These are phyloP conservation scores for Elysia crispata DNA, from an alignment of 2,888 invertebrate genomes.

Conservation along the genomic window DNA sequence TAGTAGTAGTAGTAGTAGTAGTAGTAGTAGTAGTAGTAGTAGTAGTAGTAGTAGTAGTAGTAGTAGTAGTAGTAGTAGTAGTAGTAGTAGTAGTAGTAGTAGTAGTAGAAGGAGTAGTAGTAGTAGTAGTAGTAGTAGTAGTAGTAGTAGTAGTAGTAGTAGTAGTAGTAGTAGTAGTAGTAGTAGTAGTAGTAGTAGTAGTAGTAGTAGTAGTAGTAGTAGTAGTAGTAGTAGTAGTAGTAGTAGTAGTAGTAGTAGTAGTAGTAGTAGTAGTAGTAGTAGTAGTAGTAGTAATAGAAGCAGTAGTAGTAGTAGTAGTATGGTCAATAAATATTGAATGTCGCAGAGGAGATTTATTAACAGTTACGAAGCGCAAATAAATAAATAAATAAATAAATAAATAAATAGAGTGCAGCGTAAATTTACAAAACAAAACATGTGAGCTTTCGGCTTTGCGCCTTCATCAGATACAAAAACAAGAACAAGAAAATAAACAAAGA, in stretches of 20 bases:
- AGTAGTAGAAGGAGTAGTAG: no score
- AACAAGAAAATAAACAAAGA: no score
- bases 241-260: neutral
- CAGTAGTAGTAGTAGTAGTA: no score
- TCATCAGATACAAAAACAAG: no score
- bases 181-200: neutral
- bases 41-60: neutral
- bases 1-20: neutral
- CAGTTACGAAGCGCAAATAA: neutral
- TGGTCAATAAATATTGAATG: no score
- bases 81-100: no score
- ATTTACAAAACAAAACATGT: no score
- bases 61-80: neutral
- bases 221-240: conserved; percentile 23
- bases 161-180: neutral
- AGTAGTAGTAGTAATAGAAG: no score
- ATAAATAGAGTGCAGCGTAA: no score
- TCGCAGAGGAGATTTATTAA: no score
- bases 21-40: neutral
- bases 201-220: conserved; percentile 5
- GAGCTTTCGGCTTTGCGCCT: no score
- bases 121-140: neutral
- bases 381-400: neutral
- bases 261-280: neutral
- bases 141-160: neutral